Conservation (phyloP, 2,797 vertebrate species). For the Threskiornis aethiopicus region DNA sequence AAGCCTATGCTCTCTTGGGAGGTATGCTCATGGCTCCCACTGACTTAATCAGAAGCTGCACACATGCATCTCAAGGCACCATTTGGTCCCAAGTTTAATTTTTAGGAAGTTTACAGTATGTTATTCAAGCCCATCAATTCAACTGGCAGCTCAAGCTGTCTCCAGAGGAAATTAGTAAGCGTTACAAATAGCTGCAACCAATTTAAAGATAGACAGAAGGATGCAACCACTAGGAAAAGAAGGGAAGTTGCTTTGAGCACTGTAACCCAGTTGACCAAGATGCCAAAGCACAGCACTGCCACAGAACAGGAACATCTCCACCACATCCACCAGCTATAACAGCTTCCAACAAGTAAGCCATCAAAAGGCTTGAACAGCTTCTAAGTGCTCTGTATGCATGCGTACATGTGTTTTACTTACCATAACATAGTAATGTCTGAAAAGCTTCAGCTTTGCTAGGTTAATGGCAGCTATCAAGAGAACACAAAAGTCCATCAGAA, state of each 20-base stretch:
- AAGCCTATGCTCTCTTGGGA: neutral
- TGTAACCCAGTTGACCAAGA: neutral
- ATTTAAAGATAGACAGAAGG: conserved; percentile 21
- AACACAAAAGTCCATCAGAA: conserved; percentile 35
- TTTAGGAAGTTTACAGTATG: conserved; percentile 30
- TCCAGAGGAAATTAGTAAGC: conserved; percentile 38
- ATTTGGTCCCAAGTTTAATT: conserved; percentile 50
- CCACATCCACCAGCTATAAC: neutral
- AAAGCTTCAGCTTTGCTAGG: conserved; percentile 87
- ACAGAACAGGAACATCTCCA: neutral
- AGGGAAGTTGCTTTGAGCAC: neutral
- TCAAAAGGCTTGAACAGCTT: neutral
- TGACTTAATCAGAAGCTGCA: conserved; percentile 10
- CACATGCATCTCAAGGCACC: conserved; percentile 40
- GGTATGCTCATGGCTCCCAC: neutral
- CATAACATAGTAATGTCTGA: conserved; percentile 89
- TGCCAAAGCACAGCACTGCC: neutral
- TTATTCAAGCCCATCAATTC: conserved; percentile 51
- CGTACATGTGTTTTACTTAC: conserved; percentile 70
- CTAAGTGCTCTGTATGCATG: neutral
- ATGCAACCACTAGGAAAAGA: neutral
- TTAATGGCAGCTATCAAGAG: conserved; percentile 83
- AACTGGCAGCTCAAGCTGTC: conserved; percentile 59
- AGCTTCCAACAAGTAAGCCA: neutral
- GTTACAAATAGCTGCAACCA: conserved; percentile 28